Base-by-base conservation (phyloP, 2,797 vertebrate genomes). In the Gambusia yucatana region DNA sequence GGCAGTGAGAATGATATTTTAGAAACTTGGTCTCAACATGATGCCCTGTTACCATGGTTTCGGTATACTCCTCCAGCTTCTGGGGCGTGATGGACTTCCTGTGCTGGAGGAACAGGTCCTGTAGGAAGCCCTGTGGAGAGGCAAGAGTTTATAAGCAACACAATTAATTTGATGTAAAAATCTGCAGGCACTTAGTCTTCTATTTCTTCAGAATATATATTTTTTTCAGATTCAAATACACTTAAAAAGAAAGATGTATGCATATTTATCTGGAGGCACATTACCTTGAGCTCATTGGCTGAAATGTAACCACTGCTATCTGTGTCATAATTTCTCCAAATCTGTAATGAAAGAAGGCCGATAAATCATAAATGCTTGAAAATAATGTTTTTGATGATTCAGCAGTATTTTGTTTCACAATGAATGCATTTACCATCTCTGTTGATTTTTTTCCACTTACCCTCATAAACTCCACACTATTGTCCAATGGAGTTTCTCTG, bases 401-500 rank as follows among this genome's bases (percentile, higher is more conserved):
- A 5, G 17, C 33, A 65, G 33, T 10, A 20, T 41, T 22, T 67
- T 67, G 20, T 20, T 63, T 57, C 33, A 61, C 30, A 17, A 36
- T 33, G 2, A 36, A 63, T 63, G 59, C 59, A 63, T 36, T 33
- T 72, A 10, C 3, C 13, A 3, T 61, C 16, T 33, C 57, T 3
- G 14, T 63, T 73, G 77, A 77, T n/a, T 61, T 85, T 78, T 74
- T 77, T 81, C 74, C 74, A 57, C 97, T 91, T 83, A 98, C 98
- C 96, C 96, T 93, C 97, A 99, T 99, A 74, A 99, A 99, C 93
- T 98, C 97, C 91, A 99, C 97, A 0, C 98, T 99, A 94, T 96
- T 97, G 92, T 98, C 96, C 95, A 99, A 91, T 0, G 97, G 97
- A 2, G 96, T 95, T 94, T 99, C 98, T 84, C 95, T 88, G 84